Evolutionary conservation across 2,797 vertebrate genomes (phyloP).

Genomic region (Fundulus diaphanus): DNA sequence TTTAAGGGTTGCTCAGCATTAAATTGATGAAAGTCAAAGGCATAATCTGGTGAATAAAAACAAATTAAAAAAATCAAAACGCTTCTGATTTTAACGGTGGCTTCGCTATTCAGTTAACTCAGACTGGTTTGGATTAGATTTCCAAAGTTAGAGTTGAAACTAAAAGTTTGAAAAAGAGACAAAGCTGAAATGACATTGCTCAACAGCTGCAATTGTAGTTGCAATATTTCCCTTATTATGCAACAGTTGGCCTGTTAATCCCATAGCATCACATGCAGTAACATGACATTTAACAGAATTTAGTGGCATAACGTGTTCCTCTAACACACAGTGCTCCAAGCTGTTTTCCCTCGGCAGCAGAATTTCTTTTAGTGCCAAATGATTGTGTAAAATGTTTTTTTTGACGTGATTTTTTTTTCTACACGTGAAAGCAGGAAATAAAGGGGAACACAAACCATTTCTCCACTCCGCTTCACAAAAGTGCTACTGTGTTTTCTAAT

Average conservation of each 20-base stretch:
- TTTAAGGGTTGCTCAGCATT: neutral
- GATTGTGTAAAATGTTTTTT: neutral
- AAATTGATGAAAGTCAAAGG: neutral
- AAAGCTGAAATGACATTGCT: constrained; percentile 17
- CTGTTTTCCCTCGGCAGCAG: neutral
- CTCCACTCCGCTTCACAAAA: neutral
- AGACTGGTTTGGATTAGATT: neutral
- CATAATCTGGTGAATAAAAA: too few species aligned
- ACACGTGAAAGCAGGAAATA: neutral
- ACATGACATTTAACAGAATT: constrained; percentile 2
- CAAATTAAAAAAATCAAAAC: neutral
- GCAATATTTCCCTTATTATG: constrained; percentile 42
- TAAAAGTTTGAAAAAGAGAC: constrained; percentile 9
- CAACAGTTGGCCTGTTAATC: constrained; percentile 21
- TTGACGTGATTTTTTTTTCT: neutral
- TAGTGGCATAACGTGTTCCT: neutral
- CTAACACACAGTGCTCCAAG: neutral
- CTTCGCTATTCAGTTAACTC: neutral
- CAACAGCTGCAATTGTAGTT: constrained; percentile 28
- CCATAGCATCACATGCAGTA: constrained; percentile 10
- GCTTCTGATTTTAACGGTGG: neutral
- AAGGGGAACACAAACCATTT: neutral
- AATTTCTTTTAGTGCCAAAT: too few species aligned
- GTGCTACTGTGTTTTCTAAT: neutral
- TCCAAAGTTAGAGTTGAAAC: constrained; percentile 1